A percentile compares a stretch with the other conserved stretches of the same genome.
Conservation (phyloP, 2,113 vertebrate species). For the Anolis sagrei region DNA sequence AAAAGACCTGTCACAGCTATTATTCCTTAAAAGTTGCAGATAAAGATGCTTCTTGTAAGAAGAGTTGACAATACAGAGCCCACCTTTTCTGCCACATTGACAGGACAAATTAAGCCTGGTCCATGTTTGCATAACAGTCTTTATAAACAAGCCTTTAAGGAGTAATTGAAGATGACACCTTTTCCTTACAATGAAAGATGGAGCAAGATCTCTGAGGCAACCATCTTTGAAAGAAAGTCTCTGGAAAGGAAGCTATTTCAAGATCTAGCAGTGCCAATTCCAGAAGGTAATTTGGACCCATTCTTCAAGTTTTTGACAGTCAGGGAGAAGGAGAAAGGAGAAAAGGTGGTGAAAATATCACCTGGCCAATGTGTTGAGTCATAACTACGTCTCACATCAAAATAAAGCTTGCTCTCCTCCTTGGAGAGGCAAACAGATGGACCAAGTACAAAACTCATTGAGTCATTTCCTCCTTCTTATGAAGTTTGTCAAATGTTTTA, state of each 20-base stretch:
- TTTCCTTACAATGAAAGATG: background rate
- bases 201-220: background rate
- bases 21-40: background rate
- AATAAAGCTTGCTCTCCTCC: too few species aligned
- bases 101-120: background rate
- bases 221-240: background rate
- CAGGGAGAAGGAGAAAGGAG: background rate
- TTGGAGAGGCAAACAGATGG: too few species aligned
- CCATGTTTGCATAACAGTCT: background rate
- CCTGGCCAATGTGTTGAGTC: background rate
- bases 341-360: background rate
- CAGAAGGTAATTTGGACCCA: background rate
- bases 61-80: too few species aligned
- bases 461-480: too few species aligned
- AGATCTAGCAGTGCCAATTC: background rate
- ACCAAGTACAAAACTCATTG: too few species aligned
- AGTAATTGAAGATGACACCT: background rate
- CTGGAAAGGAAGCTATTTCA: background rate
- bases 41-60: background rate
- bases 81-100: background rate
- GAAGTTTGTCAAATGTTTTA: too few species aligned
- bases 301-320: background rate
- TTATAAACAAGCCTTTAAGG: background rate
- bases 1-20: background rate
- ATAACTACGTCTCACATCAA: background rate